Conservation (phyloP, 2,888 invertebrate genomes). For the Synanthedon tipuliformis region DNA sequence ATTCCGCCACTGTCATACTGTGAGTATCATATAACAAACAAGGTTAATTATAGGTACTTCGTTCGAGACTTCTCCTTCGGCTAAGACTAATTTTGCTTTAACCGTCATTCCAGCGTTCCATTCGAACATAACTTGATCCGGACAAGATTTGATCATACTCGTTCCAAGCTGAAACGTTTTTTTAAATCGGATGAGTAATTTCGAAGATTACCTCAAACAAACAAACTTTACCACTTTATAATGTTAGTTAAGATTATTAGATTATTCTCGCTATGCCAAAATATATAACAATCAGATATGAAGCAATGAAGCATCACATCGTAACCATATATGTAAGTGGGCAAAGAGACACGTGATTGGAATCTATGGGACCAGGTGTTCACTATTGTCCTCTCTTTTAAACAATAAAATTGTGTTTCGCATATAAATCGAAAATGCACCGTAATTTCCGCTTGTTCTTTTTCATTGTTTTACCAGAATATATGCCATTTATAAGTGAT, state of each 20-base stretch:
- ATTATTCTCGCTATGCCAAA: background rate
- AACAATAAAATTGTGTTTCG: conserved; percentile 16
- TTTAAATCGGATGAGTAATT: too few species aligned
- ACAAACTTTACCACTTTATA: too few species aligned
- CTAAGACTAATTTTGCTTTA: too few species aligned
- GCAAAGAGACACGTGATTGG: conserved; percentile 18
- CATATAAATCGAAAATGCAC: conserved; percentile 7
- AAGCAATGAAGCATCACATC: too few species aligned
- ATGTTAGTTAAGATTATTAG: background rate
- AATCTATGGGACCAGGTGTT: conserved; percentile 28
- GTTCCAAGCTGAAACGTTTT: too few species aligned
- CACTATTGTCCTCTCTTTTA: background rate
- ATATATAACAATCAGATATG: background rate
- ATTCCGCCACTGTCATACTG: conserved; percentile 45
- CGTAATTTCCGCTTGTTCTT: too few species aligned
- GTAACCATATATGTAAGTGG: background rate
- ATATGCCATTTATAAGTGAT: too few species aligned
- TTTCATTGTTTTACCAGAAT: too few species aligned
- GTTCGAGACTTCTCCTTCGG: background rate
- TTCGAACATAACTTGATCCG: too few species aligned
- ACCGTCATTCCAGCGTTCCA: too few species aligned
- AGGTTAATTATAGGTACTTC: background rate
- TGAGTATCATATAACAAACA: conserved; percentile 18
- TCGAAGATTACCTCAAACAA: too few species aligned
- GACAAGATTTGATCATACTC: too few species aligned